Conservation (phyloP, 2,797 vertebrate genomes). For the Gastrophryne carolinensis region DNA sequence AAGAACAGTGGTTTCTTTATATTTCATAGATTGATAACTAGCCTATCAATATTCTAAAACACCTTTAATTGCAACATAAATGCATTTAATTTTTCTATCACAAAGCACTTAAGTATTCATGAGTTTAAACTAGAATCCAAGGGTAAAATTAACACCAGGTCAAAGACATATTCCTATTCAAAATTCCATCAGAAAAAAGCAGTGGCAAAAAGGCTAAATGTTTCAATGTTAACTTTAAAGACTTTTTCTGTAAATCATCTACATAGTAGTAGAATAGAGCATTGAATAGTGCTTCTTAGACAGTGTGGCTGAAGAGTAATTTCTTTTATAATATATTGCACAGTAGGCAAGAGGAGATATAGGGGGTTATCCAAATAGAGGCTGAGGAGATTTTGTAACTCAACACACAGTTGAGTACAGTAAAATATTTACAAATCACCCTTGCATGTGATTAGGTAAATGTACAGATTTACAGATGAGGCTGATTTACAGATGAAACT, state of each 20-base stretch:
- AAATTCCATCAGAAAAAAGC: conserved; percentile 41
- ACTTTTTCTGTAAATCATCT: conserved; percentile 27
- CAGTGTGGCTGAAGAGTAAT: neutral
- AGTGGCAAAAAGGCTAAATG: conserved; percentile 35
- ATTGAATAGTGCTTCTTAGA: conserved; percentile 8
- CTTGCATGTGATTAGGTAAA: no score
- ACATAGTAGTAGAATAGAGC: conserved; percentile 19
- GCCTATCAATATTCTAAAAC: neutral
- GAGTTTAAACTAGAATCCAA: neutral
- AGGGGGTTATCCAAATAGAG: no score
- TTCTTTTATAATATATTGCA: no score
- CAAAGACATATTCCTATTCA: conserved; percentile 24
- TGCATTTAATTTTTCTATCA: neutral
- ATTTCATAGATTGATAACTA: neutral
- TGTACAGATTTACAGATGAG: no score
- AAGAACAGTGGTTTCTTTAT: neutral
- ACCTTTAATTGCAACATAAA: conserved; percentile 10
- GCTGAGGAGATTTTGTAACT: no score
- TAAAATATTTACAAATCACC: no score
- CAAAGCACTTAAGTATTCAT: neutral
- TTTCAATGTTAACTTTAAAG: conserved; percentile 27
- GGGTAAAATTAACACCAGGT: conserved; percentile 2
- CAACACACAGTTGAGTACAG: no score
- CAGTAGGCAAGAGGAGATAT: no score
- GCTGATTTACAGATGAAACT: no score